Base-by-base conservation (phyloP, 2,797 vertebrate species). In the Microctenopoma steveboyesi region DNA sequence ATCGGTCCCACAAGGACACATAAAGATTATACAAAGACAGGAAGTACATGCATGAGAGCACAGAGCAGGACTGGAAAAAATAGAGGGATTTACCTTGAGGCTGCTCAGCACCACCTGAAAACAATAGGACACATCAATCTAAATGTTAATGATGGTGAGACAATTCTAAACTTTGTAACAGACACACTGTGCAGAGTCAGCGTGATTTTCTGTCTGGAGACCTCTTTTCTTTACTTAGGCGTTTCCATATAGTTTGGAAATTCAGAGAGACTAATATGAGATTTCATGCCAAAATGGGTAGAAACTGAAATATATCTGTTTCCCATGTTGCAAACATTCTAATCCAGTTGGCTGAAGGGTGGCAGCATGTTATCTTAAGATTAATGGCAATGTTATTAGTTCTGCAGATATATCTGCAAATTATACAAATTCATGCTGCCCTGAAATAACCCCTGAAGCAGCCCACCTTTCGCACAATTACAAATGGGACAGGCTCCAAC, bases 1-100 rank as follows among this genome's bases (percentile, higher is more conserved):
- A 16, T 4, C 0, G 0, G 1, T 3, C 14, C n/a, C 13, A 1
- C 25, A 46, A 59, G 1, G 4, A 64, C 2, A 9, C 3, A 10
- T 48, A 7, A 43, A 0, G 9, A 28, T 18, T 2, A 16, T 1
- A 80, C 67, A 52, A 64, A 76, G 39, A 5, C n/a, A 82, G 68
- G 78, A 84, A 64, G 59, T 1, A 35, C 6, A 43, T 9, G 1
- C 11, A 0, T 0, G 11, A 27, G 22, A 55, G 45, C 18, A 50
- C 2, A 43, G 35, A 39, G 8, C 0, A 13, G 43, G 2, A 47
- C 0, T 0, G 47, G n/a, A 16, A 46, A 6, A 46, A 46, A 30
- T 18, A 43, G 4, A 16, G 2, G 9, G 7, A 60, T 60, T 90
- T 86, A 93, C 92, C 92, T 91, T 89, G 67, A 78, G 90, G 60